Evolutionary conservation across 1,140 invertebrate species (phyloP), one percentile per base, ranked within the genome.

Genomic region (Chymomyza costata): DNA sequence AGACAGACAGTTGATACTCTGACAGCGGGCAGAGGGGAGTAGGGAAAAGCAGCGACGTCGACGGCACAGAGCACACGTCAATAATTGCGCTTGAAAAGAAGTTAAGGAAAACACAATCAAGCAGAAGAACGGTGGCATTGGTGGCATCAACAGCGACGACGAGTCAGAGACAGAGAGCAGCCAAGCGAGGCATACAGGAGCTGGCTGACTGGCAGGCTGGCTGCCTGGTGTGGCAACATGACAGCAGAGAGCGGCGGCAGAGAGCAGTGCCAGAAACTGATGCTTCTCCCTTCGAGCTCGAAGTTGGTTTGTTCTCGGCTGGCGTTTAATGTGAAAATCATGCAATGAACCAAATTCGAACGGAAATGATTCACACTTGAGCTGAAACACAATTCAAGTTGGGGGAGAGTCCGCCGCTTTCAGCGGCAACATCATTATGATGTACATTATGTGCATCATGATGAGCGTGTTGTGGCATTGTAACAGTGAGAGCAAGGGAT

Each of bases 281-380:
- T 30, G 16, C 39, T 30, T 46, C n/a, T 15, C 15, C 15, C 11
- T n/a, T 11, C n/a, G 25, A 10, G 8, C 37, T 10, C 17, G 21
- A 25, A 25, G 21, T n/a, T 18, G 3, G 14, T 47, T 40, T 34
- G 47, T 21, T 66, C 34, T 13, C 47, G 19, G 11, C 10, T 55
- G 17, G 41, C 54, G 28, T 39, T 78, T 78, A 78, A 78, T 78
- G 73, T 80, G 63, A 80, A 80, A 78, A 78, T 78, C 67, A 78
- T 78, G 73, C 73, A 78, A 78, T 78, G 73, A 78, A 78, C 67
- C 73, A 80, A 78, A 78, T 78, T 73, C 73, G 50, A 78, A 73
- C 73, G 73, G 73, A 78, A 78, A 80, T 78, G 73, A 78, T 78
- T 78, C 73, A 80, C 73, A 78, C 73, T 78, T 66, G 50, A 64